These are phyloP conservation scores for Cephus pygmeus DNA, from an alignment of 2,888 invertebrate species.

Conservation along the genomic window DNA sequence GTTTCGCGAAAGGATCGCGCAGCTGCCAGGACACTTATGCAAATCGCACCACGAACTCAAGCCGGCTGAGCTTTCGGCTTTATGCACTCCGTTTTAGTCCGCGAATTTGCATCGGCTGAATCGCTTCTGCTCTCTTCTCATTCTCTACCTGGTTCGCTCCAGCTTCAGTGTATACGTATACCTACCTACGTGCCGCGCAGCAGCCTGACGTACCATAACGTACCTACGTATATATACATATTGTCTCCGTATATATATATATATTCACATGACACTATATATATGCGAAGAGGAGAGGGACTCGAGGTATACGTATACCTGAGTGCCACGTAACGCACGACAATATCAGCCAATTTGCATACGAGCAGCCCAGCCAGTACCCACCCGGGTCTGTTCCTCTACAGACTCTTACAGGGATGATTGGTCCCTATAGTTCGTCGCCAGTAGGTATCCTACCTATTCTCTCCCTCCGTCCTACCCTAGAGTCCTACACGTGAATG, in stretches of 20 bases:
- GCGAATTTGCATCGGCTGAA: conserved; percentile 61
- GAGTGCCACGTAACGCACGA: conserved; percentile 48
- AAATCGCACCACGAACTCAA: conserved; percentile 52
- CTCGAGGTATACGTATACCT: conserved; percentile 27
- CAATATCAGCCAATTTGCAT: conserved; percentile 59
- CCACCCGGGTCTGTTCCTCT: not conserved
- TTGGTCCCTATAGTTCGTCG: not conserved
- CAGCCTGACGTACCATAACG: conserved; percentile 28
- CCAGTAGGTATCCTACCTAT: not conserved
- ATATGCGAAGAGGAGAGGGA: not conserved
- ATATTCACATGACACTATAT: not conserved
- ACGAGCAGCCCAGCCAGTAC: conserved; percentile 33
- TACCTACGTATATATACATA: conserved; percentile 35
- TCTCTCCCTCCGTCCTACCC: not conserved
- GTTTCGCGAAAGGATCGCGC: conserved; percentile 52
- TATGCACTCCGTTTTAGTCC: conserved; percentile 55
- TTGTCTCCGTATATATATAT: not conserved
- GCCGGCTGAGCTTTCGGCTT: conserved; percentile 59
- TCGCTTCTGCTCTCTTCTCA: conserved; percentile 32
- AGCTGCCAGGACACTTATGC: conserved; percentile 64
- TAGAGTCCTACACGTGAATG: not conserved
- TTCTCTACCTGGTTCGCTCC: conserved; percentile 13
- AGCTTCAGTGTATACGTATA: not conserved
- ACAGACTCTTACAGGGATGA: conserved; percentile 28
- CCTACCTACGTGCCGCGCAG: conserved; percentile 19